Evolutionary conservation across 2,888 invertebrate species (phyloP), one percentile per base, ranked within the genome.

Genomic region (Phyllotreta cruciferae): DNA sequence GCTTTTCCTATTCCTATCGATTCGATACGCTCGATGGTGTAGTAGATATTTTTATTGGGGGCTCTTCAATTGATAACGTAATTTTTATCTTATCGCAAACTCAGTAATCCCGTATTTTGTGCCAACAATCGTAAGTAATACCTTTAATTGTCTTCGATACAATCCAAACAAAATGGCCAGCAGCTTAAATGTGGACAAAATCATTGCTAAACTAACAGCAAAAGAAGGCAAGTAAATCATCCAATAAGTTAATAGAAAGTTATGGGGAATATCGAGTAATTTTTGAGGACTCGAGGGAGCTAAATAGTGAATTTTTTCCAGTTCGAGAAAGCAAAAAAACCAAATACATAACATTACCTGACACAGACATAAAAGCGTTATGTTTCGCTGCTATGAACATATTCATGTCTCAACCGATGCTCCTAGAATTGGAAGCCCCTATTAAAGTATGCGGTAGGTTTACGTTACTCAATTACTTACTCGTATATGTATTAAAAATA

Each of bases 371-470:
- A 42, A 72, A 70, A 42, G 64, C 62, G 34, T 66, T 79, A 56
- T 79, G 79, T 66, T 64, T 71, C 14, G 74, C 73, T 69, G 74
- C 74, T 3, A 69, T 69, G 50, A 71, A 74, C 50, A 73, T 79
- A 49, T 75, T 79, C 57, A 58, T 77, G 49, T 53, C 70, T 5
- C 78, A 79, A 67, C 78, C 79, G 5, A 77, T 76, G 76, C 69
- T 79, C 45, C 66, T 79, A 53, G 78, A 78, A 67, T 54, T 79
- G 53, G 78, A 79, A 64, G 74, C 78, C 1, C 78, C 79, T 1
- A 70, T 79, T 45, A 77, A 77, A 71, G 74, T 79, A 56, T 74
- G 74, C 49, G 78, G 78, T 78, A 70, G 73, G 73, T 71, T 24
- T 36, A 35, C 24, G 8, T 47, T 4, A 56, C 47, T 10, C 10